Conservation (phyloP, 2,888 invertebrate species). For the Parelbella ahira region DNA sequence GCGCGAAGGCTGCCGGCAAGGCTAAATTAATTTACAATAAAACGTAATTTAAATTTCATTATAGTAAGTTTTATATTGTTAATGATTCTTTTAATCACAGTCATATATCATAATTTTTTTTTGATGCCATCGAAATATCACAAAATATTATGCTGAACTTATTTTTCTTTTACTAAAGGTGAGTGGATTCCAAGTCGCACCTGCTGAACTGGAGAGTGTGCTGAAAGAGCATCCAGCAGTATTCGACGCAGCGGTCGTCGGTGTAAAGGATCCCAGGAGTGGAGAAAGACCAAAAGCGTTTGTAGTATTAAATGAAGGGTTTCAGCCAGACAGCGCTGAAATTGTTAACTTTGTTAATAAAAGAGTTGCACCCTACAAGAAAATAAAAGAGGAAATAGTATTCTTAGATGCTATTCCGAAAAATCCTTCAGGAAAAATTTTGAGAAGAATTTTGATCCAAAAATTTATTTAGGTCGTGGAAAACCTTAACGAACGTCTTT, state of each 20-base stretch:
- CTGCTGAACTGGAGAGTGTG: constrained; percentile 91
- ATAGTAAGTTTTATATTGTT: too few relatives aligned
- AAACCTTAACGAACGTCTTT: too few relatives aligned
- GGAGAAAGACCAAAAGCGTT: constrained; percentile 91
- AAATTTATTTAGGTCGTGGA: too few relatives aligned
- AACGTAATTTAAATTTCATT: too few relatives aligned
- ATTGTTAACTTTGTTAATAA: constrained; percentile 82
- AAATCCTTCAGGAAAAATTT: constrained; percentile 88
- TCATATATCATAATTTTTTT: too few relatives aligned
- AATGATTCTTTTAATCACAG: too few relatives aligned
- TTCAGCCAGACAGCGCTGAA: constrained; percentile 69
- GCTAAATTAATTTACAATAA: too few relatives aligned
- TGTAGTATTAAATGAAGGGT: constrained; percentile 78
- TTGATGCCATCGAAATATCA: too few relatives aligned
- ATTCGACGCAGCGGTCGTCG: constrained; percentile 90
- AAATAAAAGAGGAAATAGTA: constrained; percentile 83
- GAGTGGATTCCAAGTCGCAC: constrained; percentile 84
- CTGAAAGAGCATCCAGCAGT: constrained; percentile 86
- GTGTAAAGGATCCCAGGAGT: constrained; percentile 82
- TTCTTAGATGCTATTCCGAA: constrained; percentile 87
- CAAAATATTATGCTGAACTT: too few relatives aligned
- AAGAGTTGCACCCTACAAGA: constrained; percentile 88
- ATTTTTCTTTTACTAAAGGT: too few relatives aligned
- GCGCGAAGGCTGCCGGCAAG: too few relatives aligned
- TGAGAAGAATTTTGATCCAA: constrained; percentile 80